These are phyloP conservation scores for Phengaris arion DNA, from an alignment of 2,888 invertebrate species.

Conservation along the genomic window DNA sequence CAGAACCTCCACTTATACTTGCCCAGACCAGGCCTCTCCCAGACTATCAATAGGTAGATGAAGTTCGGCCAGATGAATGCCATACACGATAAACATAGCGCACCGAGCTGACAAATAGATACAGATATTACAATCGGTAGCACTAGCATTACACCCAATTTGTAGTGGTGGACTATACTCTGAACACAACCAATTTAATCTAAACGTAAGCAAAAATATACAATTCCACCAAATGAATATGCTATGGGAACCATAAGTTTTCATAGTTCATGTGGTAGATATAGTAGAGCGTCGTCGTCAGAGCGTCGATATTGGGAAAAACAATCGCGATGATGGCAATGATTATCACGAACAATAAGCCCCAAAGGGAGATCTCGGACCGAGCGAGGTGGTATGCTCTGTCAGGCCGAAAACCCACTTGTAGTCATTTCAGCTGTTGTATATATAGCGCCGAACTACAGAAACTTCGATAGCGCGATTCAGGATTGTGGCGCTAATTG, in stretches of 20 bases:
- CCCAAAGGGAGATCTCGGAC: too few species aligned
- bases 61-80: slow-evolving; percentile 69
- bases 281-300: slow-evolving; percentile 45
- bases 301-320: slow-evolving; percentile 56
- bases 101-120: slow-evolving; percentile 60
- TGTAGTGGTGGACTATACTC: too few species aligned
- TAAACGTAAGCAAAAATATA: slow-evolving; percentile 43
- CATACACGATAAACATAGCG: slow-evolving; percentile 70
- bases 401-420: too few species aligned
- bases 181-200: slow-evolving; percentile 34
- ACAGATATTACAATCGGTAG: background rate
- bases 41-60: slow-evolving; percentile 64
- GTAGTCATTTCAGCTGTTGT: too few species aligned
- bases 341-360: slow-evolving; percentile 42
- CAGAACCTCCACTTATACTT: slow-evolving; percentile 60
- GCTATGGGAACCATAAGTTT: too few species aligned
- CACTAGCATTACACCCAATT: too few species aligned
- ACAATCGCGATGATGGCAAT: slow-evolving; percentile 49
- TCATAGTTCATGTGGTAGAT: too few species aligned
- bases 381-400: too few species aligned
- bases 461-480: too few species aligned
- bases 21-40: slow-evolving; percentile 66
- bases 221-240: slow-evolving; percentile 33
- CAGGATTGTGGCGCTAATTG: too few species aligned
- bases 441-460: too few species aligned